Base-by-base conservation (phyloP, 1,140 invertebrate species). In the Eufriesea mexicana region DNA sequence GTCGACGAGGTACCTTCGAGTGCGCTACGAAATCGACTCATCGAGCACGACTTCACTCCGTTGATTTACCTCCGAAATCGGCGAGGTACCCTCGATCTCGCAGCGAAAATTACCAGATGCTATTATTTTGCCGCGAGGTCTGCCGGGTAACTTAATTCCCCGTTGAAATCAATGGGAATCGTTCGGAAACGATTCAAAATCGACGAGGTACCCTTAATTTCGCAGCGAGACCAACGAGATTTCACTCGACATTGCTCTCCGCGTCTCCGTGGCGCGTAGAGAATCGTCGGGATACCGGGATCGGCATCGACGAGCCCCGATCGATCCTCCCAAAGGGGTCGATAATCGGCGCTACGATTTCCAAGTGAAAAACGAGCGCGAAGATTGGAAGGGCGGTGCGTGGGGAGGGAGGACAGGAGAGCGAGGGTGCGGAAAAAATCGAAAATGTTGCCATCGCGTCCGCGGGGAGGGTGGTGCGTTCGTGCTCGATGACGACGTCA, bases 401-500 rank as follows among this genome's bases (percentile, higher is more conserved):
- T 14, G 28, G 70, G 70, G 47, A 4, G n/a, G 28, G 23, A 47
- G 28, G 57, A 68, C 47, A 55, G 76, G 35, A n/a, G 55, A 64
- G 85, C 66, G 25, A 66, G 81, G 66, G 77, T 42, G 57, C 47
- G 51, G 5, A 57, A 76, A 86, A 85, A 73, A 78, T 83, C 66
- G 81, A 83, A 64, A 83, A 83, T 51, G 75, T 71, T 78, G 66
- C 66, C 74, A 47, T 47, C 67, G n/a, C 74, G 74, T 78, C 62
- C 62, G 35, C 35, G 71, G 72, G 23, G 68, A 70, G 62, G 25
- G 35, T 16, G 16, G 16, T 20, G 79, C 42, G 86, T 81, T 88
- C 85, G 79, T 83, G 80, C 79, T 85, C 87, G 85, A 91, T 91
- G 91, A 92, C 89, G 87, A 91, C 88, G 90, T 92, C 91, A 90